phyloP scores from a whole-genome alignment of 1,140 invertebrate species.

The Drosophila mauritiana region DNA sequence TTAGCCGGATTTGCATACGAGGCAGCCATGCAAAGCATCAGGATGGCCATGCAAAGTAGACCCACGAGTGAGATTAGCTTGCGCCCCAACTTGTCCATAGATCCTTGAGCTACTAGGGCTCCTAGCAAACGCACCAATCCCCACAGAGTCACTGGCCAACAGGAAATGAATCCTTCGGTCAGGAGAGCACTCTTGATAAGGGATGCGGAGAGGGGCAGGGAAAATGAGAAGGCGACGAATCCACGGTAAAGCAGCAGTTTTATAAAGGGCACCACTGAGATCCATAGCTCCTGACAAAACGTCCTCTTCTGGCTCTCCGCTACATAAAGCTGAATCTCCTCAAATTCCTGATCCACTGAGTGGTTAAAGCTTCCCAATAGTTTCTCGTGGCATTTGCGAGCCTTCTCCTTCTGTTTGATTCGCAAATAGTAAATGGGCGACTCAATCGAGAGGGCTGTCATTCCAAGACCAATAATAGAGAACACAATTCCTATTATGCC shows the following conservation, averaged over 20 bases:
- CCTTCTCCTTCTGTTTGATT: conserved; percentile 33
- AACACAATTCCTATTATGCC: conserved; percentile 24
- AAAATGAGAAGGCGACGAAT: conserved; percentile 68
- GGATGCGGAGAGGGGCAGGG: conserved; percentile 53
- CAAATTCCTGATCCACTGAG: not conserved
- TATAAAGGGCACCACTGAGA: conserved; percentile 45
- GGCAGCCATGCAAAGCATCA: conserved; percentile 60
- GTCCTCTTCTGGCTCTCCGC: conserved; percentile 35
- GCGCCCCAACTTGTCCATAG: conserved; percentile 58
- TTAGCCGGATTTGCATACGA: conserved; percentile 44
- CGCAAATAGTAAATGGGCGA: conserved; percentile 57
- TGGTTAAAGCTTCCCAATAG: conserved; percentile 26
- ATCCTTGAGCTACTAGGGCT: conserved; percentile 20
- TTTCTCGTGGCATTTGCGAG: conserved; percentile 33
- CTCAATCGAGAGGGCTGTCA: conserved; percentile 39
- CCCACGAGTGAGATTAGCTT: conserved; percentile 51
- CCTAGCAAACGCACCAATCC: conserved; percentile 54
- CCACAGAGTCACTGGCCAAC: conserved; percentile 62
- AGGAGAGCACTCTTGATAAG: conserved; percentile 31
- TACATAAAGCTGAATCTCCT: conserved; percentile 51
- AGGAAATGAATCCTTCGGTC: conserved; percentile 28
- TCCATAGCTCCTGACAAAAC: conserved; percentile 22
- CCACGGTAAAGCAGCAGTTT: conserved; percentile 60
- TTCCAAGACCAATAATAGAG: conserved; percentile 3
- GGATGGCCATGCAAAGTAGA: conserved; percentile 53